Percentiles rank a stretch among this genome's conserved stretches.
Evolutionary conservation across 2,888 invertebrate species (phyloP).

Genomic region (Lithodes maja): DNA sequence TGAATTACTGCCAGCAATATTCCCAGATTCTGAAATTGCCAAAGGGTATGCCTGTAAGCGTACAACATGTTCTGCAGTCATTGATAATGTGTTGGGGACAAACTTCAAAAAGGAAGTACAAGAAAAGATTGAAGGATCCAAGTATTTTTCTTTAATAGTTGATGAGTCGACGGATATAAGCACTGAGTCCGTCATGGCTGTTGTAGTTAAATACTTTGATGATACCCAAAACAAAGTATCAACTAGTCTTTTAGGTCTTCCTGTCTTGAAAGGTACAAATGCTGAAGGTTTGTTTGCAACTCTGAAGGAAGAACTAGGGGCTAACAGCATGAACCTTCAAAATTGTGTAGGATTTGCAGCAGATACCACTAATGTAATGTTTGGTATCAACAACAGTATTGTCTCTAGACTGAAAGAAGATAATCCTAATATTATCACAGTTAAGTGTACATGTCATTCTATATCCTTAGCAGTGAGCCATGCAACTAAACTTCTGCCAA

Average conservation of each 20-base stretch:
- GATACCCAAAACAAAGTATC: neutral
- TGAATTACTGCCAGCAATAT: slow-evolving; percentile 2
- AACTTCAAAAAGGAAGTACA: slow-evolving; percentile 24
- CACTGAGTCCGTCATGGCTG: slow-evolving; percentile 39
- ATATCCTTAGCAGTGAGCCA: slow-evolving; percentile 36
- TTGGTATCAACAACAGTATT: slow-evolving; percentile 33
- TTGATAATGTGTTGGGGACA: slow-evolving; percentile 33
- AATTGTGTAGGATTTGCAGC: slow-evolving; percentile 45
- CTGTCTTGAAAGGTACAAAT: slow-evolving; percentile 31
- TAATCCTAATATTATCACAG: slow-evolving; percentile 32
- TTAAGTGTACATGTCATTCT: slow-evolving; percentile 40
- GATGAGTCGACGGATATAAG: slow-evolving; percentile 45
- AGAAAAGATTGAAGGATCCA: slow-evolving; percentile 26
- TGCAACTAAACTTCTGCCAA: slow-evolving; percentile 22
- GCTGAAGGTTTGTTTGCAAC: slow-evolving; percentile 30
- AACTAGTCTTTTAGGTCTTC: slow-evolving; percentile 28
- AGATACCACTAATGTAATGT: slow-evolving; percentile 29
- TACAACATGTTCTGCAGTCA: slow-evolving; percentile 34
- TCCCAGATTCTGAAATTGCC: slow-evolving; percentile 31
- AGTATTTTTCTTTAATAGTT: slow-evolving; percentile 26
- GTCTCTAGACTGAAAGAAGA: slow-evolving; percentile 31
- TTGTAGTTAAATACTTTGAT: slow-evolving; percentile 47
- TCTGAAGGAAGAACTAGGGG: slow-evolving; percentile 15
- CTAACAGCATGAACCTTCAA: neutral
- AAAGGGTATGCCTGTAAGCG: slow-evolving; percentile 26